Evolutionary conservation across 37 sponge, comb jelly and placozoan species (phyloP), one percentile per base, ranked within the genome.

Genomic region (Eunapius fragilis): DNA sequence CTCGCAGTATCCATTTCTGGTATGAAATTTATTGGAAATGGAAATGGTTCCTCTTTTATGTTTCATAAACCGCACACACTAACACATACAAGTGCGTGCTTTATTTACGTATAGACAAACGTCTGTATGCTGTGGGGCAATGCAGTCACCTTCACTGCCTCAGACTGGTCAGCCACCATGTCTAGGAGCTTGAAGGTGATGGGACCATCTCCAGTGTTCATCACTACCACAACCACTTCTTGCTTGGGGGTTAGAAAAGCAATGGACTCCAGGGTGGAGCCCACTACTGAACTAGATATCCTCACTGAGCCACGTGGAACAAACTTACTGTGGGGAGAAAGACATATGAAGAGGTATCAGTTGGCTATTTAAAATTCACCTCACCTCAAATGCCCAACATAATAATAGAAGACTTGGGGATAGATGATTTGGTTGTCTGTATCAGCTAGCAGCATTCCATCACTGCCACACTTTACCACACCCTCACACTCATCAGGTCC

Each of bases 381-480:
- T 58, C 14, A 92, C 93, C 93, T 93, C 36, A 93, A 71, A 34
- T 93, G 93, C 28, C 93, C 93, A 7, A 93, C 84, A 80, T 94
- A 94, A 76, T 91, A 94, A 81, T 94, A 94, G 84, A 94, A 91
- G 47, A 90, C 87, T 76, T 94, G 94, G 25, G 90, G 94, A 67
- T 91, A 94, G 37, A 91, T 24, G 24, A 87, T 67, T 78, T 90
- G 88, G n/a, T 83, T 94, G 5, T 86, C 79, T 30, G 68, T 67
- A 67, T 94, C 94, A 70, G 91, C 94, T 36, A 94, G 73, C 37
- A 94, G 25, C 94, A 94, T 94, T 6, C 82, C 74, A 47, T 90
- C 94, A 76, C 77, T 80, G 25, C 94, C 94, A 87, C 94, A 94
- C 84, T 84, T 84, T 34, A 72, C 34, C 10, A 45, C 27, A 9